Evolutionary conservation across 1,140 invertebrate genomes (phyloP).

Genomic region (Drosophila nannoptera): DNA sequence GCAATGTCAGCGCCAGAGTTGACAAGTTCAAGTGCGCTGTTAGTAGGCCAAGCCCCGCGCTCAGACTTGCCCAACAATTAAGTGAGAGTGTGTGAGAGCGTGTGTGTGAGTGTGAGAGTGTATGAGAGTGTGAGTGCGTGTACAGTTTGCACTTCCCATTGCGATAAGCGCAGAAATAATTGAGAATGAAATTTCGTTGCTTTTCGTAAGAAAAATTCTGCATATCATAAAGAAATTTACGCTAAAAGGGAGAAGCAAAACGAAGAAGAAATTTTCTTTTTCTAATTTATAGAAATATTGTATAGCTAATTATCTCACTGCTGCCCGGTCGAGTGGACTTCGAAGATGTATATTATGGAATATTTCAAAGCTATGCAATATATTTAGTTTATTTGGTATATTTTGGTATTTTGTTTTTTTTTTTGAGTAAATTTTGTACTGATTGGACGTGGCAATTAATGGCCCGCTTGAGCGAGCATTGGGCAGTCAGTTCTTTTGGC

Average conservation of each 20-base stretch:
- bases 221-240: constrained; percentile 71
- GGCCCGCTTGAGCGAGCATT: background rate
- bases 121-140: background rate
- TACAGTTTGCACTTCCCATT: constrained; percentile 45
- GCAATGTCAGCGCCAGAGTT: constrained; percentile 65
- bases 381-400: no score
- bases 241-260: constrained; percentile 54
- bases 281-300: background rate
- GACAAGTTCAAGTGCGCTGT: constrained; percentile 70
- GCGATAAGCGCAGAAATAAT: constrained; percentile 36
- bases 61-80: constrained; percentile 29
- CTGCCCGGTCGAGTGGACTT: no score
- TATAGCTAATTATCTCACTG: no score
- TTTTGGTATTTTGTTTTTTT: constrained; percentile 10
- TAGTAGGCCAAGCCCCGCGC: constrained; percentile 31
- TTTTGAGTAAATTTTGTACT: no score
- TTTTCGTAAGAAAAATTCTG: constrained; percentile 66
- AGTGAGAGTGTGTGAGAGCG: background rate
- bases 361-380: no score
- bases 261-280: constrained; percentile 35
- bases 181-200: constrained; percentile 48
- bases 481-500: background rate
- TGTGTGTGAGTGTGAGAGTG: background rate
- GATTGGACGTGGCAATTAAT: background rate
- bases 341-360: no score